A percentile compares a stretch with the other conserved stretches of the same genome.
Evolutionary conservation across 1,140 invertebrate genomes (phyloP).

Genomic region (Odontomachus brunneus): DNA sequence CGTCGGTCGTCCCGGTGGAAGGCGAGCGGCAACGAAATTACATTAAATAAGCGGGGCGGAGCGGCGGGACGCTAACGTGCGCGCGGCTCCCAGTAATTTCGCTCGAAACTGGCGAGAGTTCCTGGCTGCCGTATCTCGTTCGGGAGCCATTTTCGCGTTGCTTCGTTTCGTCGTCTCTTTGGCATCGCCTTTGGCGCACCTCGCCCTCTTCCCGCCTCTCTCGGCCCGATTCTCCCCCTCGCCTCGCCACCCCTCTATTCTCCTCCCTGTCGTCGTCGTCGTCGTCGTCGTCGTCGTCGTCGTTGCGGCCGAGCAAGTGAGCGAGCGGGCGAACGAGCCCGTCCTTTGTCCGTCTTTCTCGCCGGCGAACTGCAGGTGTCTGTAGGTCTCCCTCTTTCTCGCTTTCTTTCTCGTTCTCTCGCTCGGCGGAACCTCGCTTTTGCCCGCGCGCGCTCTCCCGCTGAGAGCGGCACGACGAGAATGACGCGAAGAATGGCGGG

Average conservation of each 20-base stretch:
- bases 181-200: slow-evolving; percentile 70
- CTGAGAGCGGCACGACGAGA: slow-evolving; percentile 56
- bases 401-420: slow-evolving; percentile 11
- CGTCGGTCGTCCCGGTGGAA: slow-evolving; percentile 32
- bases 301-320: neutral
- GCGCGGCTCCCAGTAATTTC: slow-evolving; percentile 68
- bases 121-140: slow-evolving; percentile 68
- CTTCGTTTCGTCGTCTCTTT: slow-evolving; percentile 75
- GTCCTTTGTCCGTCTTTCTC: slow-evolving; percentile 64
- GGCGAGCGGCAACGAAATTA: slow-evolving; percentile 69
- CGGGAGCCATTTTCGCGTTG: slow-evolving; percentile 74
- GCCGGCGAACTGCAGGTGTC: slow-evolving; percentile 62
- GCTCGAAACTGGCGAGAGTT: slow-evolving; percentile 71
- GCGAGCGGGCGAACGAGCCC: slow-evolving; percentile 42
- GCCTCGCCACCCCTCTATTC: slow-evolving; percentile 24
- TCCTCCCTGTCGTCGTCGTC: neutral
- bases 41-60: slow-evolving; percentile 65
- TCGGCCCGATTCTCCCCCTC: neutral
- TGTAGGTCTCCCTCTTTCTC: slow-evolving; percentile 46
- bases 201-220: slow-evolving; percentile 17
- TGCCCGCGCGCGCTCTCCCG: slow-evolving; percentile 48
- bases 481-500: slow-evolving; percentile 25
- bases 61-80: slow-evolving; percentile 47
- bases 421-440: slow-evolving; percentile 45
- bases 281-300: neutral